Percentiles rank a stretch among this genome's conserved stretches.
These are phyloP conservation scores for Monochamus alternatus DNA, from an alignment of 2,888 invertebrate species.

Conservation along the genomic window DNA sequence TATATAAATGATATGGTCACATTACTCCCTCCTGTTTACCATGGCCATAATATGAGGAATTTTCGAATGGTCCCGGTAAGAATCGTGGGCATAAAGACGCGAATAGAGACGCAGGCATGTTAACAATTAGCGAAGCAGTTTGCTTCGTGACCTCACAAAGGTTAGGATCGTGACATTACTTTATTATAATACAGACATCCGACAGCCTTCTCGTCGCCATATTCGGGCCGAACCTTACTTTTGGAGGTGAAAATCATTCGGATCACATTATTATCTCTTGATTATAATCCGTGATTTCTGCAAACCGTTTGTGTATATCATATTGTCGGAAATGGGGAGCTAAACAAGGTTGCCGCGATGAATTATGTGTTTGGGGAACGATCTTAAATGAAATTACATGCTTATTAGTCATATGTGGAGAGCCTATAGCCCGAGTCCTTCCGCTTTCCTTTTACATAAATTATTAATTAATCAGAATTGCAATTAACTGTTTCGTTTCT, in stretches of 20 bases:
- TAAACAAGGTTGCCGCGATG: constrained; percentile 22
- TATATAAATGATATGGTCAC: too few relatives aligned
- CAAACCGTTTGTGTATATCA: constrained; percentile 22
- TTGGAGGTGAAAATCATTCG: constrained; percentile 50
- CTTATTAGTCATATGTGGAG: not conserved
- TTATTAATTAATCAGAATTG: constrained; percentile 1
- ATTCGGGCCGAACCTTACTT: constrained; percentile 50
- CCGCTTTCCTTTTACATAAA: not conserved
- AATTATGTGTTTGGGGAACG: not conserved
- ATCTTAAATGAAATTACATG: not conserved
- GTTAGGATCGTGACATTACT: constrained; percentile 51
- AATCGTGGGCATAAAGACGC: constrained; percentile 8
- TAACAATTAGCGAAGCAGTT: constrained; percentile 33
- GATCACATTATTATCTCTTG: constrained; percentile 38
- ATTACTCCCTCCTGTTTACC: too few relatives aligned
- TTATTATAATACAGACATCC: constrained; percentile 41
- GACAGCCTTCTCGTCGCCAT: constrained; percentile 49
- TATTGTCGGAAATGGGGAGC: constrained; percentile 28
- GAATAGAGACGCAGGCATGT: constrained; percentile 17
- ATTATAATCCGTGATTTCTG: constrained; percentile 40
- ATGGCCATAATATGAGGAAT: too few relatives aligned
- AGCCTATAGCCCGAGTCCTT: not conserved
- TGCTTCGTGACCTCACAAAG: constrained; percentile 44
- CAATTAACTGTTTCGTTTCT: not conserved
- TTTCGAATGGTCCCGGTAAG: too few relatives aligned